phyloP scores from a whole-genome alignment of 2,113 vertebrate genomes.

The Saccopteryx leptura region DNA sequence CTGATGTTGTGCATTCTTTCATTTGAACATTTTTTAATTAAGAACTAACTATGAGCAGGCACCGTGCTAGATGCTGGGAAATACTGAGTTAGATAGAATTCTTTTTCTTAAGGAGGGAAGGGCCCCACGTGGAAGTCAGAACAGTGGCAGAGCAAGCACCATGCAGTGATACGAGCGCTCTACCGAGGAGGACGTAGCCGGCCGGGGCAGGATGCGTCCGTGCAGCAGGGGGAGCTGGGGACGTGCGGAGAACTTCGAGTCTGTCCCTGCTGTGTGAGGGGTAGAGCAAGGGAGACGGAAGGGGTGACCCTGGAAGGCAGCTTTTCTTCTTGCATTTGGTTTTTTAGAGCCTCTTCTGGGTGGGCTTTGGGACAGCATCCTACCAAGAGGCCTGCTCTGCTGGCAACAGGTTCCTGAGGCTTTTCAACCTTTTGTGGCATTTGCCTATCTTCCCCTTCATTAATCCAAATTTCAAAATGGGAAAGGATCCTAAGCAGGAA shows the following conservation, averaged over 20 bases:
- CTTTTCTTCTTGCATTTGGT: neutral
- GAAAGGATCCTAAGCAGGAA: neutral
- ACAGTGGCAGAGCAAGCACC: neutral
- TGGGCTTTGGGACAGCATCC: neutral
- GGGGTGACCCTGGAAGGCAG: neutral
- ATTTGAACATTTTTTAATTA: constrained; percentile 59
- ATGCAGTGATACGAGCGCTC: neutral
- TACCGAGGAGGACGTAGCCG: neutral
- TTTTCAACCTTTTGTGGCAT: neutral
- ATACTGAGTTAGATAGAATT: neutral
- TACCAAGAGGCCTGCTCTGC: neutral
- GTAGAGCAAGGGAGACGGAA: neutral
- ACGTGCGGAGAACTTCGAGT: neutral
- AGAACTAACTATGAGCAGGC: neutral
- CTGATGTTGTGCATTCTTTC: neutral
- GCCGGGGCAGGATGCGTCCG: neutral
- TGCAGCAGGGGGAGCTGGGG: neutral
- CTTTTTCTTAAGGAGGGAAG: neutral
- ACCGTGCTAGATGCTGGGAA: neutral
- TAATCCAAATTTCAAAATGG: constrained; percentile 4
- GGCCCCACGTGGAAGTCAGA: neutral
- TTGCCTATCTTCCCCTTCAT: neutral
- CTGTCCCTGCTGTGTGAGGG: neutral
- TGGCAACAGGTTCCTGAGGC: constrained; percentile 12
- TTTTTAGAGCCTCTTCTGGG: neutral